Percentiles rank a stretch among this genome's conserved stretches.
Evolutionary conservation across 2,797 vertebrate species (phyloP).

Genomic region (Pteropus rufus): DNA sequence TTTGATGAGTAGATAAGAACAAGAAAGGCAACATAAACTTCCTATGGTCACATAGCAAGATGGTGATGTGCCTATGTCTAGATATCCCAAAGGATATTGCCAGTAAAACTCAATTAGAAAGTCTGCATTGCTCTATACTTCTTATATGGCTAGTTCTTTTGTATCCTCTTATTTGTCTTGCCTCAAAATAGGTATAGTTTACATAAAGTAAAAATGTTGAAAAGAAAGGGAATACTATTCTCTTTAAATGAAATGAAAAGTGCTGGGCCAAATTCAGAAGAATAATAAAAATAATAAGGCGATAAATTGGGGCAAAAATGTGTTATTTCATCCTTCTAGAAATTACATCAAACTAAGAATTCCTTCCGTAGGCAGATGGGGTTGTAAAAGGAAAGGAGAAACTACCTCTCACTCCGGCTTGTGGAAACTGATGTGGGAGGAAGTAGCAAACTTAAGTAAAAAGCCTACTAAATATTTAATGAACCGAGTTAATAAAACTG

Average conservation of each 20-base stretch:
- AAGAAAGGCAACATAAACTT: background rate
- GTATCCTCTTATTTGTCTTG: background rate
- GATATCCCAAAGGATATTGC: background rate
- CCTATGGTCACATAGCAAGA: background rate
- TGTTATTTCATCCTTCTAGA: background rate
- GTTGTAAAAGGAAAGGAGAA: background rate
- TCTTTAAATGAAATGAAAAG: background rate
- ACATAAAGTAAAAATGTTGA: background rate
- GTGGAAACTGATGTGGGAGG: background rate
- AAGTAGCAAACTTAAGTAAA: constrained; percentile 29
- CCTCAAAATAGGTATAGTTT: background rate
- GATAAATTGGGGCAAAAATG: background rate
- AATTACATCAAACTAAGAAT: background rate
- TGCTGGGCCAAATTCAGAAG: background rate
- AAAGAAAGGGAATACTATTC: background rate
- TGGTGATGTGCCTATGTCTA: background rate
- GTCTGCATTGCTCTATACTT: too few species aligned
- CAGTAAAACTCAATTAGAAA: background rate
- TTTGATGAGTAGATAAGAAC: background rate
- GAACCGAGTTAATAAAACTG: background rate
- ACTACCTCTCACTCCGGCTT: rapidly evolving
- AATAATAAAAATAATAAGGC: background rate
- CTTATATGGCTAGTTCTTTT: too few species aligned
- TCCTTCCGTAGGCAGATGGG: background rate
- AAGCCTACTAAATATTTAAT: constrained; percentile 67